A percentile compares a stretch with the other conserved stretches of the same genome.
Evolutionary conservation across 1,140 invertebrate species (phyloP).

Genomic region (Heliconius himera): DNA sequence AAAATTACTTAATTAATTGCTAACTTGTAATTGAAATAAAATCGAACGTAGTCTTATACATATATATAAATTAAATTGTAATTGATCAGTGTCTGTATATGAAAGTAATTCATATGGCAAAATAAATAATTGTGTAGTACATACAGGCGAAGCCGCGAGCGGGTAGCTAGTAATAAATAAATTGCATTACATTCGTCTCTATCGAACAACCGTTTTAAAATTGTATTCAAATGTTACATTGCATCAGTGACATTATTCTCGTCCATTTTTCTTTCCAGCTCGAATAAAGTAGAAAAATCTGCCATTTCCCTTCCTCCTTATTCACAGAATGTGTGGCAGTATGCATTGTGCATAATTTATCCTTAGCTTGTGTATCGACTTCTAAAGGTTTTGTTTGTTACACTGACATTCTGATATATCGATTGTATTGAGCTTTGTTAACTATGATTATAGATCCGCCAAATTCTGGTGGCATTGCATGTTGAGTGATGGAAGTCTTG

Average conservation of each 20-base stretch:
- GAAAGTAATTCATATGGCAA: too few relatives aligned
- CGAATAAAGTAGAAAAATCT: constrained; percentile 22
- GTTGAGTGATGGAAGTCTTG: not conserved
- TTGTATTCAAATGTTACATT: constrained; percentile 31
- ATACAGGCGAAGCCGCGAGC: too few relatives aligned
- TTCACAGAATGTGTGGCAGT: not conserved
- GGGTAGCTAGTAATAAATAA: too few relatives aligned
- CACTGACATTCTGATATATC: not conserved
- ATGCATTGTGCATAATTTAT: constrained; percentile 1
- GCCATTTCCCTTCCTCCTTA: constrained; percentile 19
- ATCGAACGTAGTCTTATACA: too few relatives aligned
- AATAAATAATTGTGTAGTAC: too few relatives aligned
- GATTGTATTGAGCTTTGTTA: not conserved
- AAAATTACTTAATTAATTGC: too few relatives aligned
- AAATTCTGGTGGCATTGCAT: not conserved
- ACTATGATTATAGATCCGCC: not conserved
- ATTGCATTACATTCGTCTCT: too few relatives aligned
- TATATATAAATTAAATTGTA: too few relatives aligned
- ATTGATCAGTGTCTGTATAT: too few relatives aligned
- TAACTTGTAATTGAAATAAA: too few relatives aligned
- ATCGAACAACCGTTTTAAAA: constrained; percentile 14
- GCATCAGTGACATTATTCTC: constrained; percentile 13
- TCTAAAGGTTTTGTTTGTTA: not conserved
- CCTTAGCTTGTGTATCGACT: constrained; percentile 10
- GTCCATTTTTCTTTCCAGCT: constrained; percentile 23